phyloP scores from a whole-genome alignment of 2,888 invertebrate genomes.

The Meiosimyza platycephala region DNA sequence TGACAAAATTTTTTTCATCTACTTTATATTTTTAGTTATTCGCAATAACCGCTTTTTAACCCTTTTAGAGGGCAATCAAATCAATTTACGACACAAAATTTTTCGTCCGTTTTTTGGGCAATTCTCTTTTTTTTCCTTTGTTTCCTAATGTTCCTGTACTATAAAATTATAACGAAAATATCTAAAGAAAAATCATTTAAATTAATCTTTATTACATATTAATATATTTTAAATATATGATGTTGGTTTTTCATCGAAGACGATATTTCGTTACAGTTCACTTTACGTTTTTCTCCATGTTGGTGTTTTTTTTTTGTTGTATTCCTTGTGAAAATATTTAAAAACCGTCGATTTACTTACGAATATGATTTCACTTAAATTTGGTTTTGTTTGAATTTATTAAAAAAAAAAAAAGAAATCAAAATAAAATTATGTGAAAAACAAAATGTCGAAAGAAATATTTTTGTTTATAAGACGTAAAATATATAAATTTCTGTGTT shows the following conservation, averaged over 20 bases:
- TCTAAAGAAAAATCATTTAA: constrained; percentile 15
- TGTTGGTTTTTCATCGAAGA: constrained; percentile 21
- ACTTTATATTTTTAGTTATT: no score
- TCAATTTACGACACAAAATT: no score
- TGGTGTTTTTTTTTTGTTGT: not conserved
- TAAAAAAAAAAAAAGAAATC: constrained; percentile 17
- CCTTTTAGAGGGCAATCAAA: no score
- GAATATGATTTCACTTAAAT: constrained; percentile 3
- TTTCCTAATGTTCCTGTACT: not conserved
- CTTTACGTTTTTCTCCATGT: constrained; percentile 12
- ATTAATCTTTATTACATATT: constrained; percentile 30
- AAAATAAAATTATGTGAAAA: constrained; percentile 25
- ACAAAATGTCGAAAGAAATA: constrained; percentile 22
- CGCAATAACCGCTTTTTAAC: no score
- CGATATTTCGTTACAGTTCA: constrained; percentile 11
- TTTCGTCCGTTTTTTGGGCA: no score
- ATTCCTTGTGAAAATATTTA: constrained; percentile 18
- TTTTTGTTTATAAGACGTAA: constrained; percentile 24
- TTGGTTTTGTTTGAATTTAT: constrained; percentile 31
- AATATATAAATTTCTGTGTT: constrained; percentile 27
- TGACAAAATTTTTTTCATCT: no score
- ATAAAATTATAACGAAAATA: constrained; percentile 7
- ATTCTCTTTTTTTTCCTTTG: no score
- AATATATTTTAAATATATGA: constrained; percentile 29
- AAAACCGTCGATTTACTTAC: constrained; percentile 1